phyloP scores from a whole-genome alignment of 2,888 invertebrate genomes.

The Pterostichus niger region DNA sequence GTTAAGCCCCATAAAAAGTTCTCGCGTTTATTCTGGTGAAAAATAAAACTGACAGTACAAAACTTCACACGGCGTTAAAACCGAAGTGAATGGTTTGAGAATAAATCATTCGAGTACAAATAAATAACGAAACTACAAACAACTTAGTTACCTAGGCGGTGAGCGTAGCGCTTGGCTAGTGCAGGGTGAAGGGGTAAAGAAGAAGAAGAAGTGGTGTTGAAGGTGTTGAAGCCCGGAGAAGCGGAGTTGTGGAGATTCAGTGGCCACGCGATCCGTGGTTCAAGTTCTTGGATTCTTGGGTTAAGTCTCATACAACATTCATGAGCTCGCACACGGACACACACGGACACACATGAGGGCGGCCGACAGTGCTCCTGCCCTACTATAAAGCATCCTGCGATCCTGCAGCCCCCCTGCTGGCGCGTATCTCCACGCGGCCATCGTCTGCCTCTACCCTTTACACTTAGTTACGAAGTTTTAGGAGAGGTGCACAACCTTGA shows the following conservation, averaged over 20 bases:
- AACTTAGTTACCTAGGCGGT: conserved; percentile 57
- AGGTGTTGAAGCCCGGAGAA: conserved; percentile 50
- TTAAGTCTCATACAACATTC: conserved; percentile 66
- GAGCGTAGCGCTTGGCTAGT: conserved; percentile 16
- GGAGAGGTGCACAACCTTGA: conserved; percentile 35
- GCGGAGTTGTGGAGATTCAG: conserved; percentile 34
- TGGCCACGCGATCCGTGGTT: conserved; percentile 44
- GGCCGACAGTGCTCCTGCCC: neutral
- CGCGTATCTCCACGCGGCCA: conserved; percentile 10
- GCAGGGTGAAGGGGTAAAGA: neutral
- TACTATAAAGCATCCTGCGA: conserved; percentile 5
- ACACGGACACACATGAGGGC: conserved; percentile 44
- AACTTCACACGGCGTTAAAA: conserved; percentile 59
- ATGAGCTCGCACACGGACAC: conserved; percentile 57
- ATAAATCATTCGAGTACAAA: conserved; percentile 60
- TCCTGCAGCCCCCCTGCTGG: neutral
- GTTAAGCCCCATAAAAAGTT: conserved; percentile 36
- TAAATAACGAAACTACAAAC: conserved; percentile 65
- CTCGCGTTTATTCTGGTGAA: conserved; percentile 52
- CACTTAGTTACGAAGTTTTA: conserved; percentile 40
- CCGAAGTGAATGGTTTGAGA: conserved; percentile 52
- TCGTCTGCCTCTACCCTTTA: conserved; percentile 16
- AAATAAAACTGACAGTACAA: conserved; percentile 57
- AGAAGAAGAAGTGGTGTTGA: conserved; percentile 58
- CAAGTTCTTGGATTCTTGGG: conserved; percentile 61